Base-by-base conservation (phyloP, 2,113 vertebrate species). In the Setophaga kirtlandii region DNA sequence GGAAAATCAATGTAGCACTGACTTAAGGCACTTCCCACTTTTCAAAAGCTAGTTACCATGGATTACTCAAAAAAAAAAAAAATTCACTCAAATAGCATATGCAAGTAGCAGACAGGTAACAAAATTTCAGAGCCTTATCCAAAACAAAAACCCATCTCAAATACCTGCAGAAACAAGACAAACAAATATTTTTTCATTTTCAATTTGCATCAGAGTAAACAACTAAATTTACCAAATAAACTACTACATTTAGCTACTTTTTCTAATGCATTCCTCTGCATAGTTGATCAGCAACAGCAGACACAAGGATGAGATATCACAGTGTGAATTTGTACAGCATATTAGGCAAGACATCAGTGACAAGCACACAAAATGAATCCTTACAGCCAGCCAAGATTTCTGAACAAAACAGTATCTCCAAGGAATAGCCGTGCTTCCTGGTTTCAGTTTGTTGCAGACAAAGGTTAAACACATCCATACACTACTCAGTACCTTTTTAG, bases 261-360 rank as follows among this genome's bases (percentile, higher is more conserved):
- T 64, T 84, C 44, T 64, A 65, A 71, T 41, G 56, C 62, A 69
- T 90, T 47, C 33, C 44, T 50, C 56, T 39, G 42, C 30, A 59
- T 3, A 59, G 53, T 14, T 76, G 44, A 52, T 27, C 75, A 68
- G 41, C 28, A 69, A 78, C 13, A 90, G 49, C 39, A 87, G 49
- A 89, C 88, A 83, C 67, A 87, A 82, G 53, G 49, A 90, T 68
- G 42, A 89, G 10, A 28, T 53, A 76, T 46, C 75, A 56, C 8
- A 39, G 74, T n/a, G 49, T 75, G 46, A 84, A 91, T 68, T 39
- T 15, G 2, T 73, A 55, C 35, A 63, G 49, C 15, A 8, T 37
- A 71, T 94, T 60, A 95, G 71, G 59, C 58, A 76, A 93, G 79
- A 83, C n/a, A 73, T 49, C 58, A 86, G 58, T 73, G 63, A 92